phyloP scores from a whole-genome alignment of 2,797 vertebrate species.

The Danio albolineatus region DNA sequence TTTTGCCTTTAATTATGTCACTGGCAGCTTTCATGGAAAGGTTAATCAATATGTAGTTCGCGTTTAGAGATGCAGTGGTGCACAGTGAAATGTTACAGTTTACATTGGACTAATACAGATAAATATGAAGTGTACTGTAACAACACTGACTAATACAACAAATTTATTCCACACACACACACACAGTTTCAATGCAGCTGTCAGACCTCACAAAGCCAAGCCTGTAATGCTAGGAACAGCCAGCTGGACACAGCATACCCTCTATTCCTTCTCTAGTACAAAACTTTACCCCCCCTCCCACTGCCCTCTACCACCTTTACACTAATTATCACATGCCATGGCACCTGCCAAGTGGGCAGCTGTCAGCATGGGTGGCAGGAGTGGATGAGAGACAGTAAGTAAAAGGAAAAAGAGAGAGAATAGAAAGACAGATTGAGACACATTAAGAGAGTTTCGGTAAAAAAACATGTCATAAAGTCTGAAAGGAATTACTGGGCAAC shows the following conservation, averaged over 20 bases:
- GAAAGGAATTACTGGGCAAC: conserved; percentile 11
- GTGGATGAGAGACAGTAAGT: conserved; percentile 58
- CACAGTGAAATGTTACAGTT: conserved; percentile 4
- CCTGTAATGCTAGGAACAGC: conserved; percentile 87
- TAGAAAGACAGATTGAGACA: conserved; percentile 20
- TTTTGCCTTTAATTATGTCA: conserved; percentile 51
- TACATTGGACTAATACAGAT: background rate
- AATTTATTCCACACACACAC: conserved; percentile 59
- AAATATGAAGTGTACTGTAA: conserved; percentile 26
- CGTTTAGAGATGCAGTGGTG: background rate
- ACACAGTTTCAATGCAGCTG: conserved; percentile 84
- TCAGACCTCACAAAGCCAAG: conserved; percentile 86
- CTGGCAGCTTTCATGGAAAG: conserved; percentile 33
- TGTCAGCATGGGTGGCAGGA: conserved; percentile 81
- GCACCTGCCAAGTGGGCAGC: conserved; percentile 86
- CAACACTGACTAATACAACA: conserved; percentile 30
- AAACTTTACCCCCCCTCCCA: conserved; percentile 61
- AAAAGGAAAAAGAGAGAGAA: conserved; percentile 18
- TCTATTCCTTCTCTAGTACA: conserved; percentile 65
- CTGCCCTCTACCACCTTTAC: conserved; percentile 64
- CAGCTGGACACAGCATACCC: conserved; percentile 88
- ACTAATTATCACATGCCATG: conserved; percentile 82
- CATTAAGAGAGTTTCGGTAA: conserved; percentile 10
- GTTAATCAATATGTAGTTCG: conserved; percentile 48
- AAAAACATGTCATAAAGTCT: background rate